Evolutionary conservation across 2,888 invertebrate genomes (phyloP).

Genomic region (Trissolcus brochymenae): DNA sequence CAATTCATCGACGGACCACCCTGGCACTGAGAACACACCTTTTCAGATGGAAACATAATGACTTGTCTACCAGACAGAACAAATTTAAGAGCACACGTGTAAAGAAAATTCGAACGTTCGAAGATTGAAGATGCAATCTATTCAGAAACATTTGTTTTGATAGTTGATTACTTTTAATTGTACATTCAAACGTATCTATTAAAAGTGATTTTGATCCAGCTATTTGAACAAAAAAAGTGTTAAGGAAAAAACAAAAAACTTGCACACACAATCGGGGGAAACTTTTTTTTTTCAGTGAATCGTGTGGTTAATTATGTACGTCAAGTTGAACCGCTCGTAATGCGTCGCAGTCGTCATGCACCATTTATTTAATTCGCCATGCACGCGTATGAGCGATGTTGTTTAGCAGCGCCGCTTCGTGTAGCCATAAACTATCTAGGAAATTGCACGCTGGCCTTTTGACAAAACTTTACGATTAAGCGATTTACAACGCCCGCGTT

Average conservation of each 20-base stretch:
- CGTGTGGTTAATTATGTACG: constrained; percentile 43
- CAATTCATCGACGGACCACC: constrained; percentile 57
- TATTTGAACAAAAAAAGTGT: no score
- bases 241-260: constrained; percentile 25
- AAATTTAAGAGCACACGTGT: no score
- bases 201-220: no score
- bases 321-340: constrained; percentile 45
- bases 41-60: no score
- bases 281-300: constrained; percentile 32
- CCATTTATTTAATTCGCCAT: constrained; percentile 48
- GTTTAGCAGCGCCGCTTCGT: constrained; percentile 27
- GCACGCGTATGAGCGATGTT: constrained; percentile 32
- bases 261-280: background rate
- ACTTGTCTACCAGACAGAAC: no score
- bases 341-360: constrained; percentile 48
- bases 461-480: constrained; percentile 40
- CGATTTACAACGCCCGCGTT: constrained; percentile 13
- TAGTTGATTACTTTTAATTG: no score
- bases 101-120: no score
- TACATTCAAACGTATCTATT: no score
- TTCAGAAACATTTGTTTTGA: background rate
- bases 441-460: constrained; percentile 30
- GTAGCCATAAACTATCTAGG: constrained; percentile 36
- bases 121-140: background rate
- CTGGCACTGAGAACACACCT: constrained; percentile 3